Base-by-base conservation (phyloP, 2,113 vertebrate genomes). In the Eubucco bourcierii region DNA sequence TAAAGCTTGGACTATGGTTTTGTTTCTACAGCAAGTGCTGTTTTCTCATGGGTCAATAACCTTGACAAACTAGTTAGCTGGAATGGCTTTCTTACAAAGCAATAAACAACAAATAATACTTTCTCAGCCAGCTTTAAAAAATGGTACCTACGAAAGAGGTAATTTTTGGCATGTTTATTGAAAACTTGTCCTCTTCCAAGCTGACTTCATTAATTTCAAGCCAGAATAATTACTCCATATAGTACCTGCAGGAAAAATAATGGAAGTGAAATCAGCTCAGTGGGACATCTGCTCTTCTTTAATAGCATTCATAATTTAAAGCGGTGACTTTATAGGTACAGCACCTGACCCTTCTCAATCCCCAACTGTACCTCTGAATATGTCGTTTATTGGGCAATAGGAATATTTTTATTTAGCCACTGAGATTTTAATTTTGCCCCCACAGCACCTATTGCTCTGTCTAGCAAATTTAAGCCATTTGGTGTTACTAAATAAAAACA, bases 131-230 rank as follows among this genome's bases (percentile, higher is more conserved):
- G 46, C 33, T 80, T 15, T 53, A 76, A 89, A 70, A 89, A 88
- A 80, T 7, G n/a, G 10, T 19, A 76, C 20, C 90, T 80, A 39
- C 5, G 74, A 68, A 90, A 88, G 64, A 44, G 12, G 52, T 27
- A 76, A 80, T 65, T 85, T 89, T 88, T 67, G 66, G 27, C 88
- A 93, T 76, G 27, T 93, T 96, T 93, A 92, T 89, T 83, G 60
- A 63, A 95, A 61, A 64, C 78, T 60, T 77, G 18, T 68, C 20
- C 13, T 78, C 81, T 89, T 93, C 34, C 83, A 86, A 82, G 46
- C 63, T 72, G 65, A 80, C 27, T 88, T 86, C 44, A 87, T 70
- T 82, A 91, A 20, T 84, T 68, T 84, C 66, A 84, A 71, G 47
- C 61, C 87, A 80, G 33, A 64, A 89, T 93, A 91, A 94, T 92